Percentiles rank a stretch among this genome's conserved stretches.
These are phyloP conservation scores for Drosophila punjabiensis DNA, from an alignment of 1,140 invertebrate genomes.

Conservation along the genomic window DNA sequence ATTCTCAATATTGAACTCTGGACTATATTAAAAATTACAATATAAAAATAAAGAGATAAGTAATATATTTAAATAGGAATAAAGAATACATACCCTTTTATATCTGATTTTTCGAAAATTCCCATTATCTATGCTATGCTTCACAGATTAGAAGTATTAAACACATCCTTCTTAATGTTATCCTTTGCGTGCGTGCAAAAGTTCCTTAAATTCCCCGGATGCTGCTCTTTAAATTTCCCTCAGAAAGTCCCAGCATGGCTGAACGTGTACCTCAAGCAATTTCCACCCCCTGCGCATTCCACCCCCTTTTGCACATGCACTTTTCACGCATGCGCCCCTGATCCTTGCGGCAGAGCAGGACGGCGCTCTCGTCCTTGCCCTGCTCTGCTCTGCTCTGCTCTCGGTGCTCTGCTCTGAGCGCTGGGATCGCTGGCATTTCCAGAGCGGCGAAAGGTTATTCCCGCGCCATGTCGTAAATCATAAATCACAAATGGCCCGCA, in stretches of 20 bases:
- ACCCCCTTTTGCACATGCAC: slow-evolving; percentile 50
- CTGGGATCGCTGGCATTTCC: slow-evolving; percentile 75
- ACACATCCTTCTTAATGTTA: background rate
- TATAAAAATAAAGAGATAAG: too few relatives aligned
- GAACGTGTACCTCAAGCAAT: slow-evolving; percentile 7
- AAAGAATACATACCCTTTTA: too few relatives aligned
- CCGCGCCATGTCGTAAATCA: slow-evolving; percentile 80
- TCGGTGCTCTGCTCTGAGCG: background rate
- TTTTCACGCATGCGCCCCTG: slow-evolving; percentile 70
- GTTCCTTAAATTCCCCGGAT: slow-evolving; percentile 5
- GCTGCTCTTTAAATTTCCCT: slow-evolving; percentile 31
- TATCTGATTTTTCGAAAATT: too few relatives aligned
- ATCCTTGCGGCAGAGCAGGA: slow-evolving; percentile 36
- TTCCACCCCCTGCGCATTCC: slow-evolving; percentile 7
- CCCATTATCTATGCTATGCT: too few relatives aligned
- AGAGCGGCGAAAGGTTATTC: slow-evolving; percentile 60
- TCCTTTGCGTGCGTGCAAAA: background rate
- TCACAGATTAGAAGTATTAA: background rate
- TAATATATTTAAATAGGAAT: too few relatives aligned
- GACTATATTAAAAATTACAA: too few relatives aligned
- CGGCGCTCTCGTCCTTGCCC: slow-evolving; percentile 19
- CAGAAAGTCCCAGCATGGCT: slow-evolving; percentile 42
- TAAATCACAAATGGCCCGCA: slow-evolving; percentile 63
- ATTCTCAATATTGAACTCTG: background rate
- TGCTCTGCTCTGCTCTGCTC: background rate